These are phyloP conservation scores for Felis catus DNA, from an alignment of 2,113 vertebrate species.

Conservation along the genomic window F.catus_Fca126_mat1.0 CM031424.1:70193001-70193500, in stretches of 20 bases:
- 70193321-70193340: rapidly evolving
- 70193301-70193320: not conserved
- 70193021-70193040: not conserved
- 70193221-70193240: not conserved
- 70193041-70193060: not conserved
- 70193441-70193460: not conserved
- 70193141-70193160: not conserved
- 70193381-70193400: not conserved
- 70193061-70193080: not conserved
- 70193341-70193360: rapidly evolving
- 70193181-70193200: not conserved
- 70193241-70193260: not conserved
- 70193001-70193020: not conserved
- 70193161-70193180: not conserved
- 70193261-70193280: not conserved
- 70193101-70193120: rapidly evolving
- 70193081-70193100: not conserved
- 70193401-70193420: not conserved
- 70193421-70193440: not conserved
- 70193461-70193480: not conserved
- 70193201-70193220: not conserved
- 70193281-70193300: not conserved
- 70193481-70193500: not conserved
- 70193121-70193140: not conserved
- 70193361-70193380: no score